phyloP scores from a whole-genome alignment of 1,140 invertebrate species.

The Bathynomus jamesi region DNA sequence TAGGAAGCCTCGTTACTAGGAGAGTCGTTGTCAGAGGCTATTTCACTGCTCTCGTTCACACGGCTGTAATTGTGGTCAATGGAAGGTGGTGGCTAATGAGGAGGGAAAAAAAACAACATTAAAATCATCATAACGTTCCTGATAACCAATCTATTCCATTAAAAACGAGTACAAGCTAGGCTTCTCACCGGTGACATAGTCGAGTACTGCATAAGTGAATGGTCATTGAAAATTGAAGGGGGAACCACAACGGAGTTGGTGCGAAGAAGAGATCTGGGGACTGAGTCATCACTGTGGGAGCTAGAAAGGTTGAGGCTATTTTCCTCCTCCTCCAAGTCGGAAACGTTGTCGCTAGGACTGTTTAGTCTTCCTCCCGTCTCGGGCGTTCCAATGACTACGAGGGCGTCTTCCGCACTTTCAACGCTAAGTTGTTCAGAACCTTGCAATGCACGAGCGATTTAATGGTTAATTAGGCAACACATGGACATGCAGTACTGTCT shows the following conservation, averaged over 20 bases:
- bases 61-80: neutral
- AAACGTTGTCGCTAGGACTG: neutral
- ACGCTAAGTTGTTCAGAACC: conserved; percentile 37
- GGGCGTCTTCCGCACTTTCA: conserved; percentile 46
- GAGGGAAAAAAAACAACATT: too few relatives aligned
- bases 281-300: conserved; percentile 1
- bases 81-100: too few relatives aligned
- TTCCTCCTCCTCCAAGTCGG: neutral
- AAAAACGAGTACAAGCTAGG: too few relatives aligned
- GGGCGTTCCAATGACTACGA: conserved; percentile 31
- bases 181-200: conserved; percentile 21
- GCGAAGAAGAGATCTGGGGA: conserved; percentile 11
- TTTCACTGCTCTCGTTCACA: neutral
- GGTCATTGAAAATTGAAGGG: conserved; percentile 27
- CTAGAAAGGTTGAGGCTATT: neutral
- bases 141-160: too few relatives aligned
- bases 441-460: conserved; percentile 7
- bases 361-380: neutral
- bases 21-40: neutral
- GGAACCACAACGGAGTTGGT: conserved; percentile 22
- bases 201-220: conserved; percentile 27
- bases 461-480: neutral
- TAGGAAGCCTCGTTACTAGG: neutral
- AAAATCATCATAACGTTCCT: too few relatives aligned
- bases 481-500: too few relatives aligned